A percentile compares a stretch with the other conserved stretches of the same genome.
Evolutionary conservation across 2,797 vertebrate species (phyloP).

Genomic region (Cryptoblepharus egeriae): DNA sequence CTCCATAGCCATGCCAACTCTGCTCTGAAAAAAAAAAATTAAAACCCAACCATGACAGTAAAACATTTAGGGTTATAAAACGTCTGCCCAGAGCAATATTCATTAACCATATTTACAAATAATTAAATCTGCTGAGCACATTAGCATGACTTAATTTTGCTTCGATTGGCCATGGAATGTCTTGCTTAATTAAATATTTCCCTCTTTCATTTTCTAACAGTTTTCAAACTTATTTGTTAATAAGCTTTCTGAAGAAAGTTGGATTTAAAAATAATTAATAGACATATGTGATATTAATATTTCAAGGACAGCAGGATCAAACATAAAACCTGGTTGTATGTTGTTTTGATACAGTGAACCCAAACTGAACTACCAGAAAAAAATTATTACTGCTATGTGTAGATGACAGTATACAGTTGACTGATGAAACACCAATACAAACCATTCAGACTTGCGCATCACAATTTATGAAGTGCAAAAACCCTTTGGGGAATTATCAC

Average conservation of each 20-base stretch:
- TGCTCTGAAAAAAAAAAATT: conserved; percentile 2
- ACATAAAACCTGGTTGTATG: conserved; percentile 60
- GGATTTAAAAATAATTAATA: conserved; percentile 67
- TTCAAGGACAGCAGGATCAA: conserved; percentile 76
- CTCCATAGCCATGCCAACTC: background rate
- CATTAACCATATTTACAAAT: conserved; percentile 73
- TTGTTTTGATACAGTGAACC: conserved; percentile 17
- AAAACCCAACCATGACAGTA: conserved; percentile 32
- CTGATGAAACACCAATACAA: background rate
- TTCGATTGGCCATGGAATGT: conserved; percentile 68
- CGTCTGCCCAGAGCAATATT: conserved; percentile 33
- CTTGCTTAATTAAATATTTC: conserved; percentile 79
- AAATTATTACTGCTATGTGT: background rate
- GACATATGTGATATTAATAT: conserved; percentile 81
- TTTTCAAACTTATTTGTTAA: conserved; percentile 73
- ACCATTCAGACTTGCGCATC: background rate
- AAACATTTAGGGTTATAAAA: conserved; percentile 55
- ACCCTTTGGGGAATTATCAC: background rate
- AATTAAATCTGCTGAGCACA: conserved; percentile 73
- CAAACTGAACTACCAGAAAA: conserved; percentile 41
- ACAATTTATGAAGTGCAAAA: background rate
- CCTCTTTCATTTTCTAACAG: conserved; percentile 76
- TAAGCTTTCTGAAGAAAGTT: conserved; percentile 76
- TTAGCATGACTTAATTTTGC: conserved; percentile 72
- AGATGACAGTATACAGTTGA: background rate